Percentiles rank a stretch among this genome's conserved stretches.
Evolutionary conservation across 1,140 invertebrate genomes (phyloP).

Genomic region (Dufourea novaeangliae): DNA sequence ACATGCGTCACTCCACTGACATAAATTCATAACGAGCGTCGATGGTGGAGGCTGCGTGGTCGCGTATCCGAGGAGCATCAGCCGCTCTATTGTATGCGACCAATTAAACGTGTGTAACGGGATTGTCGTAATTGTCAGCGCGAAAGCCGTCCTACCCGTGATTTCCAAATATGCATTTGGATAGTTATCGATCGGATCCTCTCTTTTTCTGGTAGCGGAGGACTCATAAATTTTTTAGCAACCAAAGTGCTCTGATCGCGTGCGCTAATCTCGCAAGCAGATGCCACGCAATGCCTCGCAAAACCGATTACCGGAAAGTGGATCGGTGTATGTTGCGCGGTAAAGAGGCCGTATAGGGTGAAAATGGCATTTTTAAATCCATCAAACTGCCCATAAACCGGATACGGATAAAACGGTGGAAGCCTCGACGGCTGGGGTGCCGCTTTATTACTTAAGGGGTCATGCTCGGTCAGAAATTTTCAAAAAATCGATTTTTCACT

Average conservation of each 20-base stretch:
- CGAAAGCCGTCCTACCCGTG: neutral
- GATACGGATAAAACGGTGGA: slow-evolving; percentile 48
- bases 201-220: slow-evolving; percentile 18
- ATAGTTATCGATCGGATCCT: slow-evolving; percentile 38
- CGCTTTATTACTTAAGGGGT: slow-evolving; percentile 47
- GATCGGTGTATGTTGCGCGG: slow-evolving; percentile 38
- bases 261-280: slow-evolving; percentile 73
- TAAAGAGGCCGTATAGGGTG: slow-evolving; percentile 56
- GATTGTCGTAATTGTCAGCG: neutral
- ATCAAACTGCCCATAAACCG: slow-evolving; percentile 55
- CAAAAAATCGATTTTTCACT: too few relatives aligned
- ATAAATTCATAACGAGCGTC: slow-evolving; percentile 5
- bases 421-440: neutral
- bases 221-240: slow-evolving; percentile 65
- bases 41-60: neutral
- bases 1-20: neutral
- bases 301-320: slow-evolving; percentile 57
- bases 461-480: too few relatives aligned
- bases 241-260: slow-evolving; percentile 61
- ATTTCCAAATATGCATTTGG: slow-evolving; percentile 13
- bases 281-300: slow-evolving; percentile 73
- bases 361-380: slow-evolving; percentile 63
- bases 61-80: neutral
- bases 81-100: neutral
- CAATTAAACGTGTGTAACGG: slow-evolving; percentile 10